Evolutionary conservation across 2,113 vertebrate species (phyloP).

Genomic region (Ochotona curzoniae): DNA sequence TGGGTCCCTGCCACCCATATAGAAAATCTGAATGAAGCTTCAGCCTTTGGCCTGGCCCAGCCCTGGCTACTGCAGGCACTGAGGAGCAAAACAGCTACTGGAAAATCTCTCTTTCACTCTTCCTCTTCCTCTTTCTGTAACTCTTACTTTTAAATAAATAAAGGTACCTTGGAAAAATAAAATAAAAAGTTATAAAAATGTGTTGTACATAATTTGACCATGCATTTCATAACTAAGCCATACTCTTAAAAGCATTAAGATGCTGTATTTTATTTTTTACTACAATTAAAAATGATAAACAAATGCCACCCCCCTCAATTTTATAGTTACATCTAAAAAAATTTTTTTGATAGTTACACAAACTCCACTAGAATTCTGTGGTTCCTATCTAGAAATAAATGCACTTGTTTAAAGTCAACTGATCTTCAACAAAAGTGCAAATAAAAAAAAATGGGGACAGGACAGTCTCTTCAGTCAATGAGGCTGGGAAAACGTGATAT

Average conservation of each 20-base stretch:
- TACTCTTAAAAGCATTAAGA: not conserved
- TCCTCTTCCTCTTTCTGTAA: too few species aligned
- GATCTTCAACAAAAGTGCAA: not conserved
- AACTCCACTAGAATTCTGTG: not conserved
- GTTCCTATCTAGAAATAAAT: not conserved
- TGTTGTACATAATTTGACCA: not conserved
- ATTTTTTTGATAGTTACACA: not conserved
- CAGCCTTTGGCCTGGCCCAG: too few species aligned
- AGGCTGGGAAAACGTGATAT: not conserved
- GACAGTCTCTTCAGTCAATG: not conserved
- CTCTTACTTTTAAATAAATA: too few species aligned
- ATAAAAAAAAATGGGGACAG: not conserved
- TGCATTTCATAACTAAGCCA: not conserved
- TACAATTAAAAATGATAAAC: not conserved
- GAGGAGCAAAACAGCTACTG: too few species aligned
- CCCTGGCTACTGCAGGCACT: too few species aligned
- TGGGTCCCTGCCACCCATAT: too few species aligned
- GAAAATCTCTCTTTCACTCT: too few species aligned
- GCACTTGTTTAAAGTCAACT: not conserved
- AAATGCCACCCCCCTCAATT: not conserved
- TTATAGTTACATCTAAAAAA: not conserved
- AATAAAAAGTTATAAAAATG: not conserved
- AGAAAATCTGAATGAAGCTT: too few species aligned
- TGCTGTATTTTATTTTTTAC: not conserved
- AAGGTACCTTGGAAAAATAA: too few species aligned